Conservation (phyloP, 1,140 invertebrate genomes). For the Hyles vespertilio region DNA sequence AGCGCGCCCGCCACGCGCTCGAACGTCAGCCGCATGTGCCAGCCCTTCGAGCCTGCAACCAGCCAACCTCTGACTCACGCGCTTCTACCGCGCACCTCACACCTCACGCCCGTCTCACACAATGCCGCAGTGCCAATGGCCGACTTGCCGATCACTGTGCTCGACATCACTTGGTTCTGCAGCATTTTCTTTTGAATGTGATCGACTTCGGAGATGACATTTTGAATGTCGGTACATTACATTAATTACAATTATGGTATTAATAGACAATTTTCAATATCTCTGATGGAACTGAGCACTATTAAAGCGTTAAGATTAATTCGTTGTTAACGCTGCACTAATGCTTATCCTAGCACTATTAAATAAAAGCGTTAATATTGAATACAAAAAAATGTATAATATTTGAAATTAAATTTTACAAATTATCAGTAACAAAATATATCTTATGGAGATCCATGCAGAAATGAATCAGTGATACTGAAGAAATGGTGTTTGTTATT, state of each 20-base stretch:
- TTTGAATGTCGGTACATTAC: background rate
- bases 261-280: background rate
- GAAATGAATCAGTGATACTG: slow-evolving; percentile 68
- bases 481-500: slow-evolving; percentile 73
- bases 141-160: background rate
- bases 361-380: slow-evolving; percentile 58
- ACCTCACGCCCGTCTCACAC: slow-evolving; percentile 15
- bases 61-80: slow-evolving; percentile 43
- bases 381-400: slow-evolving; percentile 41
- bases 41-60: slow-evolving; percentile 92
- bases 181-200: slow-evolving; percentile 27
- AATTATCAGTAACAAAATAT: slow-evolving; percentile 60
- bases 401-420: slow-evolving; percentile 29
- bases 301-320: slow-evolving; percentile 55
- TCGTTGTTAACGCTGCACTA: slow-evolving; percentile 58
- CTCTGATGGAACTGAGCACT: slow-evolving; percentile 40
- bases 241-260: slow-evolving; percentile 2
- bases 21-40: slow-evolving; percentile 93
- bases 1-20: slow-evolving; percentile 90
- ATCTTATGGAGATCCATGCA: slow-evolving; percentile 69
- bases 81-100: slow-evolving; percentile 15
- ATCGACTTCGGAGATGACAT: slow-evolving; percentile 11
- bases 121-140: slow-evolving; percentile 33
- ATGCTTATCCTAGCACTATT: slow-evolving; percentile 64
- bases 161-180: slow-evolving; percentile 30